These are phyloP conservation scores for Phalangium opilio DNA, from an alignment of 2,888 invertebrate species.

Conservation along the genomic window DNA sequence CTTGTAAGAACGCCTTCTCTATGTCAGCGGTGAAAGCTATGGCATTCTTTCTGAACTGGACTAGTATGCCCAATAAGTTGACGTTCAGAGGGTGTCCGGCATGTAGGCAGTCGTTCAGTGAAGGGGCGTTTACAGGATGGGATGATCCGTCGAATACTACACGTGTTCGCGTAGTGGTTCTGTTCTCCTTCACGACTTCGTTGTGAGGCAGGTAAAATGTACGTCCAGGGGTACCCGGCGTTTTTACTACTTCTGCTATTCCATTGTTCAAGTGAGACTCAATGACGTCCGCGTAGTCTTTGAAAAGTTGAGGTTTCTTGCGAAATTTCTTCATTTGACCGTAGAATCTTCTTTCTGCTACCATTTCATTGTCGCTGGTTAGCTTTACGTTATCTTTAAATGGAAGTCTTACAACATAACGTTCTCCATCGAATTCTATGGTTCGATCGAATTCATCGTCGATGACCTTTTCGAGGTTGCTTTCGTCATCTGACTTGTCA, in stretches of 20 bases:
- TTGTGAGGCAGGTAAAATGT: constrained; percentile 7
- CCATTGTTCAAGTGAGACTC: no score
- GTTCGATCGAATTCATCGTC: no score
- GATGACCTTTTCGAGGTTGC: neutral
- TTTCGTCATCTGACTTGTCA: neutral
- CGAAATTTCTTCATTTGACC: neutral
- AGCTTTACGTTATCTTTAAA: no score
- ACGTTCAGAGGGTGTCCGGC: constrained; percentile 4
- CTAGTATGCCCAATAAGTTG: neutral
- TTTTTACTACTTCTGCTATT: neutral
- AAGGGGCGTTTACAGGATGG: neutral
- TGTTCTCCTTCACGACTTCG: constrained; percentile 4
- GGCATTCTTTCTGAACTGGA: constrained; percentile 9
- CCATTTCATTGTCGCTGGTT: neutral
- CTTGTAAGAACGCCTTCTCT: constrained; percentile 8
- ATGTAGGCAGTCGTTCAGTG: constrained; percentile 7
- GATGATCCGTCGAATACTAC: constrained; percentile 10
- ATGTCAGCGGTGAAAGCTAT: constrained; percentile 5
- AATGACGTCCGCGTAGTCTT: neutral
- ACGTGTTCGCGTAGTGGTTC: constrained; percentile 1
- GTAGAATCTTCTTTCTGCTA: neutral
- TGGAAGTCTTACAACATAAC: no score
- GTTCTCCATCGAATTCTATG: no score
- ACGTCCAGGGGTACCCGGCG: neutral
- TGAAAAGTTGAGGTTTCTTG: neutral